A percentile compares a stretch with the other conserved stretches of the same genome.
Conservation (phyloP, 1,140 invertebrate species). For the Cotesia chilonis region DNA sequence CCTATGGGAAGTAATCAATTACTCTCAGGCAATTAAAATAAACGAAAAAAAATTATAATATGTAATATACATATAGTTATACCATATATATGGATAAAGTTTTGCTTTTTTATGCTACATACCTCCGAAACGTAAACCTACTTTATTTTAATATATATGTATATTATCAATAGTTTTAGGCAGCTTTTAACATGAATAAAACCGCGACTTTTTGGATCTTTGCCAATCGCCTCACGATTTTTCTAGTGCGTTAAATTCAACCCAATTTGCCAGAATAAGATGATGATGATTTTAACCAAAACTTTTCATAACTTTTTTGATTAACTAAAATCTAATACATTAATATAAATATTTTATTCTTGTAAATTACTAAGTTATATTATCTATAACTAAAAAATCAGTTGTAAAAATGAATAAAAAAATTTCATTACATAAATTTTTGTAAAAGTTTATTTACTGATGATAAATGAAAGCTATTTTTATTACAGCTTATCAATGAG, state of each 20-base stretch:
- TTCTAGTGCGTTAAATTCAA: conserved; percentile 29
- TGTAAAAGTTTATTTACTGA: no score
- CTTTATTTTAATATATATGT: conserved; percentile 5
- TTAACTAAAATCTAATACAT: no score
- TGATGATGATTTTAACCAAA: background rate
- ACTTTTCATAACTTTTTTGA: no score
- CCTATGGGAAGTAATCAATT: conserved; percentile 21
- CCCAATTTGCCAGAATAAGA: background rate
- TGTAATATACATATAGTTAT: background rate
- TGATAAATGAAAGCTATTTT: no score
- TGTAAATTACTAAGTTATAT: no score
- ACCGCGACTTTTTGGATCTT: conserved; percentile 50
- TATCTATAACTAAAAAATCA: no score
- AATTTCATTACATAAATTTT: no score
- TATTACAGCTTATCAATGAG: no score
- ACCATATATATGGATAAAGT: background rate
- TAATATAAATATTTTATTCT: no score
- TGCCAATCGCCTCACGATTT: conserved; percentile 53
- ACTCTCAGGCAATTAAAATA: conserved; percentile 17
- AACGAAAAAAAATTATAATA: background rate
- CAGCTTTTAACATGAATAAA: conserved; percentile 46
- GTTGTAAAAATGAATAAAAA: no score
- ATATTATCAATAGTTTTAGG: conserved; percentile 35
- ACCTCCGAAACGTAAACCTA: background rate
- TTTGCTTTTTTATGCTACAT: background rate